Base-by-base conservation (phyloP, 2,888 invertebrate genomes). In the Melieria omissa region DNA sequence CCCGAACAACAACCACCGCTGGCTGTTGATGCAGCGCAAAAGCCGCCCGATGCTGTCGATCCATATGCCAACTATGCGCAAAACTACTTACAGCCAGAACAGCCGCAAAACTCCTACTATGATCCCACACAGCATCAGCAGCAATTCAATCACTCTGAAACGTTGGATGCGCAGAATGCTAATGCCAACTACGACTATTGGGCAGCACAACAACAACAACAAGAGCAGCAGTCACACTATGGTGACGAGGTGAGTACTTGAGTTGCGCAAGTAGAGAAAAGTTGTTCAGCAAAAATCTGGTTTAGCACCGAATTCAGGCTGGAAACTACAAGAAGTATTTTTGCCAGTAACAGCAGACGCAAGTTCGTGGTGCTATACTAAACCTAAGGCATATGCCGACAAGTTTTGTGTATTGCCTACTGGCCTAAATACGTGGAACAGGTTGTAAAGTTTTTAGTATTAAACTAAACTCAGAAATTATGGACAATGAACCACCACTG, bases 1-100 rank as follows among this genome's bases (percentile, higher is more conserved):
- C 65, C 41, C 69, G 5, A 67, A 71, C 41, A 73, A 7, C 76
- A 75, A 14, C 75, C 74, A 49, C 73, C 71, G 44, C 70, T 74
- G 9, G 76, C 52, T 61, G 45, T 12, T 42, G 64, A 52, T 5
- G 64, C 49, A 16, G 41, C 58, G 52, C 47, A 66, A 42, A 65
- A 72, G 14, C 16, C 71, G 5, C 29, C 52, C 8, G 60, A 64
- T 49, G 52, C 54, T 12, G 42, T 29, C 9, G 69, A 70, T 66
- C 58, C 60, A 41, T 72, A 74, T 68, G 66, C 65, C n/a, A 66
- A 71, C 67, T 74, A 74, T 64, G 69, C 49, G 9, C 77, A 70
- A 12, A 73, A 69, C 41, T 54, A 72, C 6, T 62, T 41, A 41
- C 77, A 68, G 8, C 74, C 69, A 42, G 66, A 75, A 7, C 72